Evolutionary conservation across 2,888 invertebrate species (phyloP), one percentile per base, ranked within the genome.

Genomic region (Galeopsomyia nigrocyanea): DNA sequence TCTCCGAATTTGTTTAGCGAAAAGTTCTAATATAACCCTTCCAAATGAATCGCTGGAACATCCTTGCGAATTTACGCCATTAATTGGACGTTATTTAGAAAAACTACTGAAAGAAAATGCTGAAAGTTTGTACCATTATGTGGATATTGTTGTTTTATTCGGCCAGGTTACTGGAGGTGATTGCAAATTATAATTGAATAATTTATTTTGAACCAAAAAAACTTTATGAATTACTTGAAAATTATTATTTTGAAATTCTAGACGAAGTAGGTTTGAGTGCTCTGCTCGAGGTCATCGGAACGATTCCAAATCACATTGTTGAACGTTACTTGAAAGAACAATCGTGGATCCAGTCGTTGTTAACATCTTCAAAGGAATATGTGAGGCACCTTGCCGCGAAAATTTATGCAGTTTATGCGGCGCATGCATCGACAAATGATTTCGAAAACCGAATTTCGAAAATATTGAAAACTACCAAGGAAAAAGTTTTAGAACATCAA

Each of bases 271-370:
- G 92, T 0, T 84, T 96, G 65, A 91, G 92, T 68, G 95, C 94
- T 78, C 89, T 97, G 81, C 88, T 95, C 77, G 96, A 97, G 87
- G 88, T 95, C 22, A 89, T 96, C n/a, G 95, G 95, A 53, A 94
- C 94, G 73, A 90, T 94, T 13, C 93, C 95, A 0, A 90, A 92
- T 22, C 87, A 90, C 69, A 89, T 95, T 80, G 90, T 92, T 0
- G 82, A 89, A 47, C 89, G 91, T 75, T 91, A 94, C 82, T 87
- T 90, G 2, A 89, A 88, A 47, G 89, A 93, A 19, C 81, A 92
- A 16, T 88, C 90, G 6, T 93, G 93, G 90, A 83, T 94, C 1
- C 87, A 89, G 79, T 90, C 89, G 72, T 86, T 93, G 1, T 88
- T 94, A 65, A 90, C 90, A 17, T 92, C 92, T 60, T 92, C 92